A percentile compares a stretch with the other conserved stretches of the same genome.
Conservation (phyloP, 2,113 vertebrate genomes). For the Ictalurus punctatus region DNA sequence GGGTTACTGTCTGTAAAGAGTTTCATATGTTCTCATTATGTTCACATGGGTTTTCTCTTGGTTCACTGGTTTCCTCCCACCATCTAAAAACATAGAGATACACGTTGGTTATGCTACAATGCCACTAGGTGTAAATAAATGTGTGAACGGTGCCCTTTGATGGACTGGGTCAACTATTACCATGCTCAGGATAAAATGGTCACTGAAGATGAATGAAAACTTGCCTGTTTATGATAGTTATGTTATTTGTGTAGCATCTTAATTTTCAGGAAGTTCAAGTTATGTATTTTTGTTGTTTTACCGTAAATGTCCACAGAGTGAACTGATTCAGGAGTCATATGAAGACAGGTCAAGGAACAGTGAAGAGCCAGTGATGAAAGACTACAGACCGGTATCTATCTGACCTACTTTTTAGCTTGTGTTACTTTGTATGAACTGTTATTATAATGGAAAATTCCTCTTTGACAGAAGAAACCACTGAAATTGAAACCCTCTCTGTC, state of each 20-base stretch:
- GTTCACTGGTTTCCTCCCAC: neutral
- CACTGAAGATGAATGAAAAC: neutral
- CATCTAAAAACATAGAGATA: neutral
- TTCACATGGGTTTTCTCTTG: neutral
- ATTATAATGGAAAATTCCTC: neutral
- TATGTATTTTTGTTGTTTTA: neutral
- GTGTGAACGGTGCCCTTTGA: neutral
- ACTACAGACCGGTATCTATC: slow-evolving; percentile 23
- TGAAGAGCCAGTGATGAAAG: neutral
- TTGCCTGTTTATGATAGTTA: neutral
- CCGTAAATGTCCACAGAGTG: neutral
- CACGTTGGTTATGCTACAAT: neutral
- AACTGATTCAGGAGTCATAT: neutral
- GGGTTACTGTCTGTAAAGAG: neutral
- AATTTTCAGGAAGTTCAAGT: neutral
- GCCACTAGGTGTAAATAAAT: neutral
- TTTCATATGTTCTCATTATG: neutral
- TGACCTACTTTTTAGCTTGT: neutral
- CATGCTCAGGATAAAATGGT: neutral
- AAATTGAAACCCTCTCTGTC: slow-evolving; percentile 15
- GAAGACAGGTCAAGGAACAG: neutral
- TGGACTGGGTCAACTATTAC: neutral
- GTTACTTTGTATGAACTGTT: neutral
- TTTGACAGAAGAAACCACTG: slow-evolving; percentile 36
- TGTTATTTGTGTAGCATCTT: neutral